Percentiles rank a stretch among this genome's conserved stretches.
Evolutionary conservation across 2,797 vertebrate genomes (phyloP).

Genomic region (Discoglossus pictus): DNA sequence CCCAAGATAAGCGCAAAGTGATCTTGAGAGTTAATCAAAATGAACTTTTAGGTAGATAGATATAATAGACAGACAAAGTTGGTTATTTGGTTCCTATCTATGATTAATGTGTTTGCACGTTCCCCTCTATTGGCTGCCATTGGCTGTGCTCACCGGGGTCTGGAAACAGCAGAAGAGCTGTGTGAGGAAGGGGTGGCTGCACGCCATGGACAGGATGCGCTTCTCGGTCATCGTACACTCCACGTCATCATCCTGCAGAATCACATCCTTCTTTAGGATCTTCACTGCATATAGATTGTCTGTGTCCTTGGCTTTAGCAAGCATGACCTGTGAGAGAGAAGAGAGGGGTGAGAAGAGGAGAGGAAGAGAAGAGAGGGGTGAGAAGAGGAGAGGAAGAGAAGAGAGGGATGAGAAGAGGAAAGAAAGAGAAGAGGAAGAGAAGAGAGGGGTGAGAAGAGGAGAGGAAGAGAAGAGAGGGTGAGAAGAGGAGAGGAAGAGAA

Average conservation of each 20-base stretch:
- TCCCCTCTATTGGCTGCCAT: too few species aligned
- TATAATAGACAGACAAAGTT: too few species aligned
- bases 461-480: too few species aligned
- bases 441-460: too few species aligned
- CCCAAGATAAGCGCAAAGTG: too few species aligned
- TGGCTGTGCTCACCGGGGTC: slow-evolving; percentile 87
- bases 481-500: too few species aligned
- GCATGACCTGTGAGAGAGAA: slow-evolving; percentile 83
- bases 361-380: background rate
- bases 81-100: background rate
- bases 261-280: slow-evolving; percentile 96
- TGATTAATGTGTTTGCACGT: too few species aligned
- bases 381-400: too few species aligned
- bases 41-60: too few species aligned
- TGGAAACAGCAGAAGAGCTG: slow-evolving; percentile 97
- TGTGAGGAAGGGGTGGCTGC: slow-evolving; percentile 94
- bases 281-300: slow-evolving; percentile 91
- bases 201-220: slow-evolving; percentile 87
- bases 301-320: slow-evolving; percentile 80
- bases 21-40: too few species aligned
- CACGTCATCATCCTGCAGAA: slow-evolving; percentile 95
- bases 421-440: too few species aligned
- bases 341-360: background rate
- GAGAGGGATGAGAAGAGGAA: too few species aligned
- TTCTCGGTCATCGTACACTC: slow-evolving; percentile 98